phyloP scores from a whole-genome alignment of 2,113 vertebrate species.

The Microtus pennsylvanicus region DNA sequence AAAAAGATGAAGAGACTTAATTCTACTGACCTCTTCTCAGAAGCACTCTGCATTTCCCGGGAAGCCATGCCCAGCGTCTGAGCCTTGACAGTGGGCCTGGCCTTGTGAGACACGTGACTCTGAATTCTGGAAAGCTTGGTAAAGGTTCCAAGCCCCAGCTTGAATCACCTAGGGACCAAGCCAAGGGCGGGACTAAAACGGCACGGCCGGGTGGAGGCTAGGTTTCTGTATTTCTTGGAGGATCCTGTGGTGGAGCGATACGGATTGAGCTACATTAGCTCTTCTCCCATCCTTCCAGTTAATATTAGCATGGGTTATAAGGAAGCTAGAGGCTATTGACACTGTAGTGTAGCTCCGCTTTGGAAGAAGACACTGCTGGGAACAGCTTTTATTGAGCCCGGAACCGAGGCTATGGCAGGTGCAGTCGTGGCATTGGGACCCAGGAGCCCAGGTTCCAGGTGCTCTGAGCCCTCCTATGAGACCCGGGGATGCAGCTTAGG shows the following conservation, averaged over 20 bases:
- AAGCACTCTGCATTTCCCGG: no score
- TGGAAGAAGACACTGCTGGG: neutral
- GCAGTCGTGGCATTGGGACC: neutral
- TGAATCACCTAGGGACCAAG: neutral
- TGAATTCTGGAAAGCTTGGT: neutral
- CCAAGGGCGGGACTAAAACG: neutral
- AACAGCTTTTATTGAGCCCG: neutral
- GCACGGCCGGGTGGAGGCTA: fast-evolving
- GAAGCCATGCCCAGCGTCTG: neutral
- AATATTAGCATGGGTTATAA: neutral
- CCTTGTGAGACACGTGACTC: neutral
- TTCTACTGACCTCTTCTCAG: neutral
- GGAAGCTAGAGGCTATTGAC: neutral
- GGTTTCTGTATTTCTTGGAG: neutral
- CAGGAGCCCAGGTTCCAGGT: neutral
- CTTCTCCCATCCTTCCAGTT: neutral
- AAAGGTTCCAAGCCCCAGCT: neutral
- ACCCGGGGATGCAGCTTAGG: neutral
- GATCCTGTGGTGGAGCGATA: neutral
- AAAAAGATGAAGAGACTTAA: neutral
- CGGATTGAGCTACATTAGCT: neutral
- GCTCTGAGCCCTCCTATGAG: neutral
- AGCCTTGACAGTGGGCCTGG: neutral
- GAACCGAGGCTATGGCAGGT: neutral
- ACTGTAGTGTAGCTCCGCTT: neutral